Conservation (phyloP, 2,888 invertebrate genomes). For the Synanthedon myopaeformis region DNA sequence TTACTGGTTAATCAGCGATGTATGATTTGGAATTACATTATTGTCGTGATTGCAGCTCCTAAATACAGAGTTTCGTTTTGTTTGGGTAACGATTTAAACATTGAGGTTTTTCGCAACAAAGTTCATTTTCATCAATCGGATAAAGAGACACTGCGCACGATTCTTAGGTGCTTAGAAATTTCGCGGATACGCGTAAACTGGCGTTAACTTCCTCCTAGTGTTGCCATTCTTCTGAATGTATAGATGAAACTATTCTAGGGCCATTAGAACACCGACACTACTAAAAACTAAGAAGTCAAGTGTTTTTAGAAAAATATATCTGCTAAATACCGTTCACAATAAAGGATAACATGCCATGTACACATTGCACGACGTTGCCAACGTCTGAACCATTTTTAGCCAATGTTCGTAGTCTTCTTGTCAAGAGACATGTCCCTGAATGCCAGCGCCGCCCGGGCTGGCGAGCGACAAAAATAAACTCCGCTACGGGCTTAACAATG, state of each 20-base stretch:
- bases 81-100: background rate
- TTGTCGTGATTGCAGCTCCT: slow-evolving; percentile 45
- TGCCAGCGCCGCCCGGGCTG: slow-evolving; percentile 55
- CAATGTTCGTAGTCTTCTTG: slow-evolving; percentile 61
- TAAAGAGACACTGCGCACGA: no score
- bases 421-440: slow-evolving; percentile 55
- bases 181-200: no score
- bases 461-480: slow-evolving; percentile 61
- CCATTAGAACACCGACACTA: no score
- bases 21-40: slow-evolving; percentile 23
- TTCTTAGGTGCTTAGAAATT: no score
- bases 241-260: no score
- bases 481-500: slow-evolving; percentile 65
- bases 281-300: no score
- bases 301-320: no score
- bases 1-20: slow-evolving; percentile 47
- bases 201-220: no score
- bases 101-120: slow-evolving; percentile 11
- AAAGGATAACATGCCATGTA: slow-evolving; percentile 16
- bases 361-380: slow-evolving; percentile 31
- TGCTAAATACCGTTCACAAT: slow-evolving; percentile 9
- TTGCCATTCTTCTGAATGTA: no score
- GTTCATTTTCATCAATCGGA: no score
- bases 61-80: slow-evolving; percentile 25
- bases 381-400: slow-evolving; percentile 61